Percentiles rank a stretch among this genome's conserved stretches.
Conservation (phyloP, 2,888 invertebrate species). For the Standfussiana lucernea region DNA sequence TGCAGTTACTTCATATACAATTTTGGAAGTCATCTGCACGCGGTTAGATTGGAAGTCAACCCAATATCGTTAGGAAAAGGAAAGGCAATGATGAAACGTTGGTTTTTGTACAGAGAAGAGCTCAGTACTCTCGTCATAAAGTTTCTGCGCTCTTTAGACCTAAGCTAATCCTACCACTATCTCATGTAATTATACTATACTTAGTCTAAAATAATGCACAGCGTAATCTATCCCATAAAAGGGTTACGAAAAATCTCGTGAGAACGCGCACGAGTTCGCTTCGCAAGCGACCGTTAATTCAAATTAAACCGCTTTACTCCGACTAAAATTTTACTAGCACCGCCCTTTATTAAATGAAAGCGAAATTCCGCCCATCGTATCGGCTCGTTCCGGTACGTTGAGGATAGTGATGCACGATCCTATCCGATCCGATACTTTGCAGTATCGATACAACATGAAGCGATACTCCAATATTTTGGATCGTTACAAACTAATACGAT, state of each 20-base stretch:
- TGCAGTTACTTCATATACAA: no score
- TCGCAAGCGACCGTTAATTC: slow-evolving; percentile 57
- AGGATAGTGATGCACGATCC: slow-evolving; percentile 29
- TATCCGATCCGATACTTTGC: not conserved
- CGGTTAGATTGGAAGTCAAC: not conserved
- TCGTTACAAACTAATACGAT: not conserved
- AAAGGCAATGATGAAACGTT: not conserved
- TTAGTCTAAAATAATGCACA: slow-evolving; percentile 50
- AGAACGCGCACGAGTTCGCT: slow-evolving; percentile 52
- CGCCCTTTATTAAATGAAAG: slow-evolving; percentile 64
- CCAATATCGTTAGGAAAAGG: not conserved
- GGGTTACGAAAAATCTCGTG: slow-evolving; percentile 61
- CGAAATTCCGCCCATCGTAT: slow-evolving; percentile 74
- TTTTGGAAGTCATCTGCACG: not conserved
- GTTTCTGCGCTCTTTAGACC: not conserved
- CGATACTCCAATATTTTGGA: not conserved
- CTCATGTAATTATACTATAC: slow-evolving; percentile 32
- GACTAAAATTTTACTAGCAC: slow-evolving; percentile 62
- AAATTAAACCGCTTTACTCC: slow-evolving; percentile 61
- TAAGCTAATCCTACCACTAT: slow-evolving; percentile 23
- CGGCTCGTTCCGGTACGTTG: slow-evolving; percentile 68
- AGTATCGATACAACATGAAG: not conserved
- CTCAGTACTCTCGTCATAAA: not conserved
- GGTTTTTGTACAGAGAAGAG: not conserved
- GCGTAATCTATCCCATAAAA: slow-evolving; percentile 39